Evolutionary conservation across 1,140 invertebrate genomes (phyloP).

Genomic region (Platorchestia sp.): DNA sequence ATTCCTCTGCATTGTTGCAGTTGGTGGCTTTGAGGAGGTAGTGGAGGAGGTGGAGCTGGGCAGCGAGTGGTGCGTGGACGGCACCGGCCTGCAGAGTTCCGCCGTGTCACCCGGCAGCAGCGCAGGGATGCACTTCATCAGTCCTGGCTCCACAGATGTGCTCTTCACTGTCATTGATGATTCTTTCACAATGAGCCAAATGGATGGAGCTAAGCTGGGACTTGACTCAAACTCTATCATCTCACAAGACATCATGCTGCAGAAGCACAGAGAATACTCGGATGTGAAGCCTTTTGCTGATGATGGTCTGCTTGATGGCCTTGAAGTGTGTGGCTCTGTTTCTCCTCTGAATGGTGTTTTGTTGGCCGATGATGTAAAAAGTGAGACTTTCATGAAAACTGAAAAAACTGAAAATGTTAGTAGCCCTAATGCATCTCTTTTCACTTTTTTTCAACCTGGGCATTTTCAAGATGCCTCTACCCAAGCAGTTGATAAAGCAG

Average conservation of each 20-base stretch:
- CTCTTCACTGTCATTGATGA: conserved; percentile 65
- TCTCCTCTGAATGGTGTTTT: conserved; percentile 11
- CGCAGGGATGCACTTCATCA: conserved; percentile 61
- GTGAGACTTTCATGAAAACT: not conserved
- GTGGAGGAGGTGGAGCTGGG: conserved; percentile 66
- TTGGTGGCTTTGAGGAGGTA: conserved; percentile 67
- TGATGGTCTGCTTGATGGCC: not conserved
- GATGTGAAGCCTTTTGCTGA: conserved; percentile 41
- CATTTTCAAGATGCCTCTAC: not conserved
- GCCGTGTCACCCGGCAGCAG: conserved; percentile 59
- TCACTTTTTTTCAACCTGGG: conserved; percentile 10
- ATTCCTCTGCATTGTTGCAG: conserved; percentile 57
- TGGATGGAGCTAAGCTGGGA: conserved; percentile 58
- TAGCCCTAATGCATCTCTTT: not conserved
- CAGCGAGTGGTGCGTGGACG: conserved; percentile 58
- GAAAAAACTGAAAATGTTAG: not conserved
- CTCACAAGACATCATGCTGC: conserved; percentile 63
- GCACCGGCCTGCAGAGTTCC: conserved; percentile 50
- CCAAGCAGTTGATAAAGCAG: not conserved
- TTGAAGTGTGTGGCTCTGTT: conserved; percentile 19
- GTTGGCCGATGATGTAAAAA: not conserved
- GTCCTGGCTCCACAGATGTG: conserved; percentile 63
- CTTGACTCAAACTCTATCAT: conserved; percentile 63
- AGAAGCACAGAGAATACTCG: conserved; percentile 63
- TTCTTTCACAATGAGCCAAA: conserved; percentile 58